Conservation (phyloP, 2,888 invertebrate species). For the Rhamphomyia laevipes region DNA sequence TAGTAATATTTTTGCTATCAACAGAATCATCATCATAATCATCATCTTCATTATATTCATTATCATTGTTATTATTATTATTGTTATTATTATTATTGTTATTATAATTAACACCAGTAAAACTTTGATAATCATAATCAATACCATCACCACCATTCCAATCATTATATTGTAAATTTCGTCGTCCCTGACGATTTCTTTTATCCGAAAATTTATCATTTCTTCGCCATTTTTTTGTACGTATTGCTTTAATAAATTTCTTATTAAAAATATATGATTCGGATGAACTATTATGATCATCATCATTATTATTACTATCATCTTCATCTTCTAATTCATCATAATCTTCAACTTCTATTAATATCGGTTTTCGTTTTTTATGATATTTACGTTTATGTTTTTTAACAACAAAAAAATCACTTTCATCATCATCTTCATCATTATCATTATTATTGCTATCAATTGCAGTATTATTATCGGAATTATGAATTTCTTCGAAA, state of each 20-base stretch:
- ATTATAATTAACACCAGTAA: not conserved
- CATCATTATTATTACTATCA: constrained; percentile 17
- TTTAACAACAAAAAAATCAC: constrained; percentile 26
- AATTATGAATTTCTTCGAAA: constrained; percentile 1
- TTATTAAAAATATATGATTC: not conserved
- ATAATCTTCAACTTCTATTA: not conserved
- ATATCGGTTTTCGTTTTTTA: constrained; percentile 20
- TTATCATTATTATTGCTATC: constrained; percentile 10
- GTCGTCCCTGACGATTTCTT: not conserved
- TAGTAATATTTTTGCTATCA: constrained; percentile 5
- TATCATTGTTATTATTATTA: constrained; percentile 16
- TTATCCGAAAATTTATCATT: not conserved
- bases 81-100: constrained; percentile 16
- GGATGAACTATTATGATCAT: not conserved
- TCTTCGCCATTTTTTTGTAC: constrained; percentile 20
- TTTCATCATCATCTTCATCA: constrained; percentile 13
- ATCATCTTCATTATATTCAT: constrained; percentile 18
- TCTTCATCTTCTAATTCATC: not conserved
- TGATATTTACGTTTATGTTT: constrained; percentile 16
- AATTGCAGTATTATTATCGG: constrained; percentile 4
- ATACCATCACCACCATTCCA: not conserved
- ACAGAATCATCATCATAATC: constrained; percentile 14
- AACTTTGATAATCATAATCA: not conserved
- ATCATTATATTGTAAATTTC: not conserved
- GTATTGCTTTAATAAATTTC: constrained; percentile 19